phyloP scores from a whole-genome alignment of 2,888 invertebrate species.

The Hypolimnas misippus region DNA sequence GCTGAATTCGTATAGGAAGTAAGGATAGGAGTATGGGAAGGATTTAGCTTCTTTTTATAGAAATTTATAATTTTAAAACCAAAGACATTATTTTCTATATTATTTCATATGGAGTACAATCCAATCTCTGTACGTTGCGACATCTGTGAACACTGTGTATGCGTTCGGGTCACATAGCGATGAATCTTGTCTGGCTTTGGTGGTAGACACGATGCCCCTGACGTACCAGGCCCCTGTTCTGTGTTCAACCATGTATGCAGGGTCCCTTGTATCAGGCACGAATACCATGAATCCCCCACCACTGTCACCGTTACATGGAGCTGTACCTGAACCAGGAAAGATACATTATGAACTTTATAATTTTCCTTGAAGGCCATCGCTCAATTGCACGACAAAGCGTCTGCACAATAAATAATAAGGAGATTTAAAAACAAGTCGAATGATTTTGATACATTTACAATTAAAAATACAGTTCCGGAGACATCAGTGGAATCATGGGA shows the following conservation, averaged over 20 bases:
- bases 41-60: no score
- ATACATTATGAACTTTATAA: no score
- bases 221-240: constrained; percentile 54
- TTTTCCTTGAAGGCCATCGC: no score
- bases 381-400: no score
- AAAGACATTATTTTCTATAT: neutral
- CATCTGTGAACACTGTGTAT: constrained; percentile 75
- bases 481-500: no score
- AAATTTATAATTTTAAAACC: no score
- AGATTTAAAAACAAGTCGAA: no score
- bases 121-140: constrained; percentile 55
- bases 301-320: constrained; percentile 79
- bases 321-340: constrained; percentile 57
- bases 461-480: no score
- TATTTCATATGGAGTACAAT: constrained; percentile 44
- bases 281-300: constrained; percentile 74
- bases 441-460: no score
- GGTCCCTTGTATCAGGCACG: constrained; percentile 46
- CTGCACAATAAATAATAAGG: no score
- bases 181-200: constrained; percentile 46
- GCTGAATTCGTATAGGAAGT: no score
- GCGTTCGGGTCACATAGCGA: constrained; percentile 67
- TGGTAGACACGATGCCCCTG: constrained; percentile 56
- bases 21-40: no score
- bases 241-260: constrained; percentile 38